Percentiles rank a stretch among this genome's conserved stretches.
Evolutionary conservation across 1,140 invertebrate species (phyloP).

Genomic region (Magallana ariakensis): DNA sequence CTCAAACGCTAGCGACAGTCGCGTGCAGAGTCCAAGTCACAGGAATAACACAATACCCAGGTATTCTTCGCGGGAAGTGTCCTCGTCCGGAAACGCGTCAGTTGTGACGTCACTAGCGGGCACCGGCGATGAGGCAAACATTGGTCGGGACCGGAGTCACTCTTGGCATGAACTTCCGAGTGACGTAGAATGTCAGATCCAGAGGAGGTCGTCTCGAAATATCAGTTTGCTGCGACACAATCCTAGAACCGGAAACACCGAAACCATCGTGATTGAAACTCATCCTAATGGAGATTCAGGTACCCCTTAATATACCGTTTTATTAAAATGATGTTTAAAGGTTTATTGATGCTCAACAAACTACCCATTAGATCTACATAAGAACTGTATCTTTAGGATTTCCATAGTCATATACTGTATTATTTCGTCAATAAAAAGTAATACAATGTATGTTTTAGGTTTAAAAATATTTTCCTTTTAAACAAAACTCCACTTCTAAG

Average conservation of each 20-base stretch:
- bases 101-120: constrained; percentile 52
- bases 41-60: constrained; percentile 52
- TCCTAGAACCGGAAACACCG: constrained; percentile 49
- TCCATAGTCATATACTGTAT: too few relatives aligned
- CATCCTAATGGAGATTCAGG: constrained; percentile 56
- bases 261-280: constrained; percentile 47
- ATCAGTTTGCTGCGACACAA: constrained; percentile 50
- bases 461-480: too few relatives aligned
- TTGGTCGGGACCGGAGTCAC: constrained; percentile 52
- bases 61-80: constrained; percentile 52
- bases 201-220: constrained; percentile 44
- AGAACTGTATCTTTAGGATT: too few relatives aligned
- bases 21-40: constrained; percentile 26
- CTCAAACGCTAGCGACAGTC: constrained; percentile 48
- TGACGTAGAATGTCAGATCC: constrained; percentile 26
- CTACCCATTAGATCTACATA: too few relatives aligned
- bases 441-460: too few relatives aligned
- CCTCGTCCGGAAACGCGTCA: constrained; percentile 52
- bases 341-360: too few relatives aligned
- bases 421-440: too few relatives aligned
- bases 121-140: constrained; percentile 50
- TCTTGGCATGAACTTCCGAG: constrained; percentile 52
- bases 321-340: background rate
- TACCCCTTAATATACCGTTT: background rate
- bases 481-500: too few relatives aligned